Base-by-base conservation (phyloP, 2,797 vertebrate species). In the Pteronotus mesoamericanus region DNA sequence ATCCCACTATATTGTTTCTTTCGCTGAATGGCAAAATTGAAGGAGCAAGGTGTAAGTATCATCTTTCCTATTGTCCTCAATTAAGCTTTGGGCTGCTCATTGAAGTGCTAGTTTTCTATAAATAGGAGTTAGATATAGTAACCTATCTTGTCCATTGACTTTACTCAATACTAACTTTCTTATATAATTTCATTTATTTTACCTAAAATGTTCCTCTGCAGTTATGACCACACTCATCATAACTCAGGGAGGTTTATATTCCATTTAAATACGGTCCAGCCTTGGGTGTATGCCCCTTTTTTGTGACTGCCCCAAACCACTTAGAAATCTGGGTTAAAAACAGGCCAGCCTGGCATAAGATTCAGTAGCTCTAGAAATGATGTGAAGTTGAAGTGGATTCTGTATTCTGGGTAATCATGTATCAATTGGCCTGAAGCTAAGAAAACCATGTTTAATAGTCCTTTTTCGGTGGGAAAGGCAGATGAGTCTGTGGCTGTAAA, bases 151-250 rank as follows among this genome's bases (percentile, higher is more conserved):
- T 78, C 55, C 15, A 24, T n/a, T 26, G 18, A 53, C 39, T 21
- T 91, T 42, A 15, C 32, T 32, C 8, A 55, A 2, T 88, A n/a
- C 39, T 44, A 71, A 14, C 14, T 86, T 77, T 2, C 68, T 37
- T 64, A 59, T 55, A 15, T 92, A 79, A 77, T 91, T 95, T 88
- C 10, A 64, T 57, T 71, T 94, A 18, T 80, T 92, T 92, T 69
- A 14, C 39, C 11, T 91, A 42, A 91, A 88, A 78, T 83, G 22
- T 71, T 42, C 32, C 29, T 93, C 95, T 94, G 39, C 74, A 53
- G 37, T 57, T 66, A 46, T 22, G 21, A 57, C 39, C 39, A 84
- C 55, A 19, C 29, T 93, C 74, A 79, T 51, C 11, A 22, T 82
- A 86, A 89, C 78, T 94, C 71, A 83, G 14, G 44, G 34, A 94